Evolutionary conservation across 2,888 invertebrate genomes (phyloP).

Genomic region (Lymantria monacha): DNA sequence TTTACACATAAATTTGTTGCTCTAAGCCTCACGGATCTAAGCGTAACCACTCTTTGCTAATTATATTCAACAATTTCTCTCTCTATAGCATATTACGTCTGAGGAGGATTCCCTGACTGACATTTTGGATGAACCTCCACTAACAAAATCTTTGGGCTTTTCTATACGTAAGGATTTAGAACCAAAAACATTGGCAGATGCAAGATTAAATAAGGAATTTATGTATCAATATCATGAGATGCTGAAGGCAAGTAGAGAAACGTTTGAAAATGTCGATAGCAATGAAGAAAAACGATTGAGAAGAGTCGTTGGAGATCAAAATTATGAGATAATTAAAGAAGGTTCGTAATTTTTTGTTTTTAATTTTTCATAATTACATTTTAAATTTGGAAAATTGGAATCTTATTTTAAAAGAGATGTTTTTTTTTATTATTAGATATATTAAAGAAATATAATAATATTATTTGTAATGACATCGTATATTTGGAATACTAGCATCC

Average conservation of each 20-base stretch:
- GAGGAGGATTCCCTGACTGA: not conserved
- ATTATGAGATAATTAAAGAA: slow-evolving; percentile 37
- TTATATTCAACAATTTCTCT: not conserved
- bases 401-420: no score
- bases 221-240: slow-evolving; percentile 54
- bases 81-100: not conserved
- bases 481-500: not conserved
- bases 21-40: no score
- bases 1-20: no score
- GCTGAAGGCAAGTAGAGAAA: slow-evolving; percentile 47
- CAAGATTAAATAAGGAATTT: slow-evolving; percentile 40
- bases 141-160: slow-evolving; percentile 50
- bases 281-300: slow-evolving; percentile 35
- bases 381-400: no score
- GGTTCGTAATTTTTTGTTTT: slow-evolving; percentile 27
- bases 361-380: not conserved
- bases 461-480: not conserved
- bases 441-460: no score
- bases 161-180: slow-evolving; percentile 30
- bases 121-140: slow-evolving; percentile 29
- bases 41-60: no score
- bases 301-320: slow-evolving; percentile 38
- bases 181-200: slow-evolving; percentile 33
- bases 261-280: slow-evolving; percentile 34
- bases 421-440: no score